Evolutionary conservation across 2,888 invertebrate species (phyloP).

Genomic region (Enchytraeus crypticus): DNA sequence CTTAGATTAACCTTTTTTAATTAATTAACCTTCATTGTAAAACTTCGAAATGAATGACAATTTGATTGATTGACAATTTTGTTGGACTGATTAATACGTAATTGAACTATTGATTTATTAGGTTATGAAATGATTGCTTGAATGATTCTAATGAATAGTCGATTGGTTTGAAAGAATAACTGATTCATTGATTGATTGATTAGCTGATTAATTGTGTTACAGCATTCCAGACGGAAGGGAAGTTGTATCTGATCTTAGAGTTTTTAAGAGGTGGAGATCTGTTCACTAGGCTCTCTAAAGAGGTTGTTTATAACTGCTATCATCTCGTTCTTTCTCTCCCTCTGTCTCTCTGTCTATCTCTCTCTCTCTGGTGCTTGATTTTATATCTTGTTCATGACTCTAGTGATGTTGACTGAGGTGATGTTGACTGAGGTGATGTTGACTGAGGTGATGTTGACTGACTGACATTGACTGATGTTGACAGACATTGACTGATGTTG

Average conservation of each 20-base stretch:
- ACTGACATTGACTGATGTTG: background rate
- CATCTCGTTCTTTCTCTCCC: background rate
- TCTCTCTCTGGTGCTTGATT: background rate
- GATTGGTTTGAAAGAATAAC: background rate
- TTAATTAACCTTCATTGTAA: too few species aligned
- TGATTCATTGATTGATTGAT: too few species aligned
- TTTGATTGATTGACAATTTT: too few species aligned
- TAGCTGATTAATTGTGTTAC: constrained; percentile 28
- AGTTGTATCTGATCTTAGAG: constrained; percentile 93
- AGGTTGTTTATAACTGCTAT: constrained; percentile 64
- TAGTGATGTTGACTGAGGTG: background rate
- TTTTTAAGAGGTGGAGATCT: constrained; percentile 92
- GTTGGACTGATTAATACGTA: too few species aligned
- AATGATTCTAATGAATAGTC: too few species aligned
- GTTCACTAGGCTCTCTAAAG: constrained; percentile 96
- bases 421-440: background rate
- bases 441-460: background rate
- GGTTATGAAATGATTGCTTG: too few species aligned
- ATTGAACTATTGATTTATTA: too few species aligned
- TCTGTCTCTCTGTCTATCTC: background rate
- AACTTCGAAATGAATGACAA: too few species aligned
- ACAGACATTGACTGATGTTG: background rate
- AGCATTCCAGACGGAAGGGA: constrained; percentile 98
- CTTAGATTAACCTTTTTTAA: too few species aligned
- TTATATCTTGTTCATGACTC: background rate